Evolutionary conservation across 92 coral and sea anemone species (phyloP), one percentile per base, ranked within the genome.

Genomic region (Pocillopora meandrina): DNA sequence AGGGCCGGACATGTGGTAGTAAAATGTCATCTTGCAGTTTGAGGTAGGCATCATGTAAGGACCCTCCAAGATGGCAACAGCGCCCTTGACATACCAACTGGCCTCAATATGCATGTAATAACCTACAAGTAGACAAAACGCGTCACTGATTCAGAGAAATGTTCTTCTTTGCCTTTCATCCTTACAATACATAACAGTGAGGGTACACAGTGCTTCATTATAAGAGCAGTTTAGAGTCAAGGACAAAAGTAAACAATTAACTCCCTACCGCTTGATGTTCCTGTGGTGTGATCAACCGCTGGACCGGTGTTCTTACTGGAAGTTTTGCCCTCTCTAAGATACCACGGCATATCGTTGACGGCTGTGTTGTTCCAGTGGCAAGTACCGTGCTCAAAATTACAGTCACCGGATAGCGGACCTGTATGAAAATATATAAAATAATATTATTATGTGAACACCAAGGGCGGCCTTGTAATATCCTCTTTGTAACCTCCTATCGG

Each of bases 51-150:
- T 47, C 93, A 90, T 94, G 86, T 93, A 93, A 17, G 99, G 95
- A 56, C 99, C 89, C 74, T 92, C 97, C 42, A 96, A 76, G 84
- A 95, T 85, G 20, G 98, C 99, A 34, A 92, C 88, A 31, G 89
- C 89, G 12, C 97, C 97, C 76, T 85, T 84, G 35, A 63, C 12
- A 62, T 65, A 89, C 94, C 94, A 94, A 56, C 98, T 94, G 34
- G 99, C 93, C 65, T 96, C 99, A 7, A 92, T 83, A 65, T 96
- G 98, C 90, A 96, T 66, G 84, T 96, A 96, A 82, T 96, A 94
- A 18, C 99, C 86, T 83, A 49, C 56, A n/a, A 1, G 52, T 1
- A 19, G 19, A 52, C 1, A 47, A 20, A 14, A 74, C 33, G 20
- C 5, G 72, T 20, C 8, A 42, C 52, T 42, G 4, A 42, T 3